Conservation (phyloP, 1,140 invertebrate species). For the Diachasmimorpha longicaudata region DNA sequence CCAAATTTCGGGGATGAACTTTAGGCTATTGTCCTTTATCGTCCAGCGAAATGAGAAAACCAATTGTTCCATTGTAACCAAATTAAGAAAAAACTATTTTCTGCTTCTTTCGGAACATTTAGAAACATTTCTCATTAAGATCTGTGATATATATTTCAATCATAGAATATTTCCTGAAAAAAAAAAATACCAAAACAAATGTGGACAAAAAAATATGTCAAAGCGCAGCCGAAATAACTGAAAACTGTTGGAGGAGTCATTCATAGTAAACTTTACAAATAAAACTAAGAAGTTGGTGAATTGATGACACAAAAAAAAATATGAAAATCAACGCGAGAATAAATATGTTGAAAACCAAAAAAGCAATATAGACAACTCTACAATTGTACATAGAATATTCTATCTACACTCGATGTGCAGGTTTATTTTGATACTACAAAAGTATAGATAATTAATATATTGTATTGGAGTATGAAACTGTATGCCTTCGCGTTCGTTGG, state of each 20-base stretch:
- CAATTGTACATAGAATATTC: slow-evolving; percentile 25
- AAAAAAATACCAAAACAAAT: slow-evolving; percentile 27
- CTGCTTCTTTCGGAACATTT: slow-evolving; percentile 19
- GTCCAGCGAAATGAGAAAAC: not conserved
- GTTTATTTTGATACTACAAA: slow-evolving; percentile 62
- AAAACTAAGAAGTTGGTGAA: not conserved
- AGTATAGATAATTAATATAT: slow-evolving; percentile 52
- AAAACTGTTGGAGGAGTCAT: slow-evolving; percentile 14
- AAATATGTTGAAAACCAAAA: slow-evolving; percentile 27
- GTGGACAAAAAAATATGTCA: slow-evolving; percentile 36
- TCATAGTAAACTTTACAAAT: slow-evolving; percentile 15
- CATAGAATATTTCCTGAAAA: slow-evolving; percentile 55
- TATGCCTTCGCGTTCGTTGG: slow-evolving; percentile 57
- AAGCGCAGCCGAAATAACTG: slow-evolving; percentile 27
- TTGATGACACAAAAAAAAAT: slow-evolving; percentile 13
- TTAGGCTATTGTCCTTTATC: not conserved
- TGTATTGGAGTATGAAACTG: slow-evolving; percentile 48
- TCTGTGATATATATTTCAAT: slow-evolving; percentile 61
- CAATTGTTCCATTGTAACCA: not conserved
- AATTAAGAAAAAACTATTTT: slow-evolving; percentile 11
- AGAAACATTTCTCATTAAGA: slow-evolving; percentile 56
- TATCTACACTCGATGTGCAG: slow-evolving; percentile 56
- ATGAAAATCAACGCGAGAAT: slow-evolving; percentile 15
- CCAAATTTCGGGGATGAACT: not conserved
- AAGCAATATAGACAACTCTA: slow-evolving; percentile 55